Conservation (phyloP, 2,888 invertebrate genomes). For the Oscheius sp. region DNA sequence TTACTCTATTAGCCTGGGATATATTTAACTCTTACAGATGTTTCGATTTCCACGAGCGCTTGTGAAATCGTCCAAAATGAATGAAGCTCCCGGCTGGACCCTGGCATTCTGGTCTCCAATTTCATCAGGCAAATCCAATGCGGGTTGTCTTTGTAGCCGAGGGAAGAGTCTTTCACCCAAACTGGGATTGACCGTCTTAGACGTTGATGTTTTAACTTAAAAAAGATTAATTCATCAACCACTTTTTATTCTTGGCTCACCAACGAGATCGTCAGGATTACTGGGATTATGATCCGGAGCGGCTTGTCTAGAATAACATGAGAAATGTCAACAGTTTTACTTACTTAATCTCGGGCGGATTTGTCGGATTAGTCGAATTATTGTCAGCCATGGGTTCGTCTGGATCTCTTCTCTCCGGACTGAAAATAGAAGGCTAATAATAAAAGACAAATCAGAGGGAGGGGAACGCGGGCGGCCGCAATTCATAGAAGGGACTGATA, state of each 20-base stretch:
- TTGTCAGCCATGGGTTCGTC: background rate
- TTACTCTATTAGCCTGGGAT: background rate
- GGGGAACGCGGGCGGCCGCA: background rate
- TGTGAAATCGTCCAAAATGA: slow-evolving; percentile 16
- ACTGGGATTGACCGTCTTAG: too few relatives aligned
- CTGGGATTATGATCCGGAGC: too few relatives aligned
- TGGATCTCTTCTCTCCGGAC: background rate
- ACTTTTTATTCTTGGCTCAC: too few relatives aligned
- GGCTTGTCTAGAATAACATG: too few relatives aligned
- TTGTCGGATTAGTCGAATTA: background rate
- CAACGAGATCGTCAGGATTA: too few relatives aligned
- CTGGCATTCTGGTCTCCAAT: slow-evolving; percentile 4
- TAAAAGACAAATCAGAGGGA: background rate
- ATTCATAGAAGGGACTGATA: background rate
- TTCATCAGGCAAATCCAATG: slow-evolving; percentile 21
- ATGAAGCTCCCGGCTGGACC: background rate
- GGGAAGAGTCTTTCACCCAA: background rate
- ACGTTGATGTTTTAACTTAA: too few relatives aligned
- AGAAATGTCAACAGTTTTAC: too few relatives aligned
- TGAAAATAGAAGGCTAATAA: background rate
- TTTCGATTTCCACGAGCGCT: background rate
- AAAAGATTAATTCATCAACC: too few relatives aligned
- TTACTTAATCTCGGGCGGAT: too few relatives aligned
- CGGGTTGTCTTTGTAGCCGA: slow-evolving; percentile 7
- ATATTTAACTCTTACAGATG: slow-evolving; percentile 8